These are phyloP conservation scores for Bungarus multicinctus DNA, from an alignment of 2,113 vertebrate genomes.

Conservation along the genomic window DNA sequence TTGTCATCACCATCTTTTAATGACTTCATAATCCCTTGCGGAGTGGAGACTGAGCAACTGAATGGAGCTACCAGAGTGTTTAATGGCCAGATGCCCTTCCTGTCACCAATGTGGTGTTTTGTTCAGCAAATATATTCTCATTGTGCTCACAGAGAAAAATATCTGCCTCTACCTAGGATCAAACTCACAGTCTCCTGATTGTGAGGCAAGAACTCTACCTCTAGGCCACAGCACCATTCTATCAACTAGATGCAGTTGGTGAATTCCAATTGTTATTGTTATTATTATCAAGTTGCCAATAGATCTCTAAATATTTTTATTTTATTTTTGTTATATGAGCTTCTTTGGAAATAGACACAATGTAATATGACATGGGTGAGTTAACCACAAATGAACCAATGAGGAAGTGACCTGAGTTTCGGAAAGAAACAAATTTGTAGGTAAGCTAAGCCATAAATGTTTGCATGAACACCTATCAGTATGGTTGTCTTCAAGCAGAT, in stretches of 20 bases:
- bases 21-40: too few species aligned
- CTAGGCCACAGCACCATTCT: neutral
- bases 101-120: too few species aligned
- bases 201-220: too few species aligned
- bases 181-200: too few species aligned
- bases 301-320: neutral
- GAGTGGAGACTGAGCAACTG: too few species aligned
- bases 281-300: neutral
- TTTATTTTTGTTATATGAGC: neutral
- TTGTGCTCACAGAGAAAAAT: too few species aligned
- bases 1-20: too few species aligned
- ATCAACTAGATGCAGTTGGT: neutral
- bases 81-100: too few species aligned
- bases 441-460: neutral
- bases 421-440: neutral
- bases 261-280: neutral
- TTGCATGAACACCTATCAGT: neutral
- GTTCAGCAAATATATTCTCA: too few species aligned
- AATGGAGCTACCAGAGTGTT: too few species aligned
- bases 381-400: neutral
- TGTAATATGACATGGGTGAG: neutral
- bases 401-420: neutral
- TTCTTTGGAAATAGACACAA: neutral
- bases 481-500: neutral
- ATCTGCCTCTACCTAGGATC: too few species aligned